Evolutionary conservation across 2,113 vertebrate species (phyloP).

Genomic region (Setophaga kirtlandii): DNA sequence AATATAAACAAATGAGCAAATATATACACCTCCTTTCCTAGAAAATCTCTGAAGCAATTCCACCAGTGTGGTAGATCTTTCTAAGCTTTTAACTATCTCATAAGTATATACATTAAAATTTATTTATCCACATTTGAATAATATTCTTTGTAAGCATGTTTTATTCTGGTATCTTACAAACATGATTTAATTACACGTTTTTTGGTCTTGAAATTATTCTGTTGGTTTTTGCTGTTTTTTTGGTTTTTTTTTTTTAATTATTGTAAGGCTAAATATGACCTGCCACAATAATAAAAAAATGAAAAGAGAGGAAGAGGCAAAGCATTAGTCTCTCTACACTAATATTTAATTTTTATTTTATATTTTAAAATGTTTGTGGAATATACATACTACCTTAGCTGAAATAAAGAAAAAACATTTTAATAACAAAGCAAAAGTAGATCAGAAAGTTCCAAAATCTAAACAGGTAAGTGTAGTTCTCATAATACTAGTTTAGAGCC

Average conservation of each 20-base stretch:
- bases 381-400: background rate
- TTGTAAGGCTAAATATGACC: conserved; percentile 25
- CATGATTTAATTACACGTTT: background rate
- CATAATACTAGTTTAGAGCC: background rate
- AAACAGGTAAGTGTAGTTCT: background rate
- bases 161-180: conserved; percentile 27
- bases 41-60: conserved; percentile 14
- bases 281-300: background rate
- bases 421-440: conserved; percentile 15
- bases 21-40: conserved; percentile 63
- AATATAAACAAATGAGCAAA: conserved; percentile 16
- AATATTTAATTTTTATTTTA: conserved; percentile 1
- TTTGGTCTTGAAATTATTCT: conserved; percentile 16
- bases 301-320: background rate
- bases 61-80: conserved; percentile 3
- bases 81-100: background rate
- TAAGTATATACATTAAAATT: conserved; percentile 58
- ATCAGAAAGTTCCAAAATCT: conserved; percentile 28
- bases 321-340: conserved; percentile 21
- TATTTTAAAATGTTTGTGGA: background rate
- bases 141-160: background rate
- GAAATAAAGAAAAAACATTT: conserved; percentile 16
- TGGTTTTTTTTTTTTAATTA: background rate
- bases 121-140: conserved; percentile 33
- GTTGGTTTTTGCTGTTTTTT: background rate